These are phyloP conservation scores for Furnarius figulus DNA, from an alignment of 2,113 vertebrate species.

Conservation along the genomic window DNA sequence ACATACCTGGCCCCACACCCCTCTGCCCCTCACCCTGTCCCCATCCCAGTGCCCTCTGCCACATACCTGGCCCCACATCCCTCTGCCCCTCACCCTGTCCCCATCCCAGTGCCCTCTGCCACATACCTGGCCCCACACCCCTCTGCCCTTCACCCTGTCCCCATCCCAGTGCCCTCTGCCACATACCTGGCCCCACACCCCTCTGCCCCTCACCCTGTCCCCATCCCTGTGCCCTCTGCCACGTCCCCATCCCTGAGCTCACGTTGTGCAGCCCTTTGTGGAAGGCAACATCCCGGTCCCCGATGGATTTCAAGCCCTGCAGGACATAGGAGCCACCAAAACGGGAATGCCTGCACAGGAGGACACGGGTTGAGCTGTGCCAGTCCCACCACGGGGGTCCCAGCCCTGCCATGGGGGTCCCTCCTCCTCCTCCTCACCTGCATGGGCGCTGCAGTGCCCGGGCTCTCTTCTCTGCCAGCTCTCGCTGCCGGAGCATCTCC, in stretches of 20 bases:
- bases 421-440: constrained; percentile 68
- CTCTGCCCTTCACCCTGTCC: neutral
- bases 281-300: constrained; percentile 88
- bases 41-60: accelerated
- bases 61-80: no score
- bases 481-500: constrained; percentile 83
- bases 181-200: neutral
- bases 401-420: accelerated
- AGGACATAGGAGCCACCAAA: constrained; percentile 93
- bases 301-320: constrained; percentile 90
- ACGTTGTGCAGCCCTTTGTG: constrained; percentile 92
- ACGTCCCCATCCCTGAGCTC: neutral
- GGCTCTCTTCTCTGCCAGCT: constrained; percentile 81
- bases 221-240: accelerated
- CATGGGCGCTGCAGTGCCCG: constrained; percentile 83
- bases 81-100: neutral
- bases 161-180: neutral
- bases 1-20: no score
- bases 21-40: no score
- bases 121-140: no score
- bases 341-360: constrained; percentile 83
- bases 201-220: neutral
- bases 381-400: accelerated
- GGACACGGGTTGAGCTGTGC: accelerated
- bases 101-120: neutral